Evolutionary conservation across 2,113 vertebrate species (phyloP).

Genomic region (Psephotus haematonotus): DNA sequence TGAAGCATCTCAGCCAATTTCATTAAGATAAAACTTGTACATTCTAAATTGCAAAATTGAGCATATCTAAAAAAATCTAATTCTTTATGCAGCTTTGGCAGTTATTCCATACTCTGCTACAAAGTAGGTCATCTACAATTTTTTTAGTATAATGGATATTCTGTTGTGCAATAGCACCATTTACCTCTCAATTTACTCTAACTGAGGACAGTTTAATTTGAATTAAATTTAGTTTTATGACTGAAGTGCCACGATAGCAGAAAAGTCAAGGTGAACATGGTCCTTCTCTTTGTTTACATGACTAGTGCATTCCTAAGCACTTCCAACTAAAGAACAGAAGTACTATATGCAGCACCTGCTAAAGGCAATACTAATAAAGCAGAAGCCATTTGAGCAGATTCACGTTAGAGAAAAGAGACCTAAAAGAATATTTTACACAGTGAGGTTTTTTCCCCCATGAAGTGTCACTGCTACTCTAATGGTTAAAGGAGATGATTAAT

Average conservation of each 20-base stretch:
- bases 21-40: slow-evolving; percentile 17
- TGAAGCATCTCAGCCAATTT: not conserved
- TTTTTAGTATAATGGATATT: slow-evolving; percentile 48
- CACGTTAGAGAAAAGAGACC: not conserved
- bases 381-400: not conserved
- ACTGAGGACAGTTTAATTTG: slow-evolving; percentile 57
- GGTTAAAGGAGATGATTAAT: not conserved
- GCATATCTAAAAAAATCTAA: slow-evolving; percentile 3
- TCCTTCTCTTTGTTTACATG: not conserved
- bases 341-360: not conserved
- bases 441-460: not conserved
- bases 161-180: slow-evolving; percentile 27
- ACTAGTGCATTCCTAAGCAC: not conserved
- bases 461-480: not conserved
- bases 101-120: not conserved
- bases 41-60: slow-evolving; percentile 33
- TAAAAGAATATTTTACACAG: not conserved
- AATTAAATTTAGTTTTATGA: slow-evolving; percentile 50
- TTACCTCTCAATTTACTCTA: slow-evolving; percentile 62
- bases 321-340: not conserved
- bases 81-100: slow-evolving; percentile 47
- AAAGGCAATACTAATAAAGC: not conserved
- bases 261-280: slow-evolving; percentile 16
- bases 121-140: slow-evolving; percentile 14
- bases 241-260: not conserved